These are phyloP conservation scores for Desmodus rotundus DNA, from an alignment of 2,113 vertebrate genomes.

Conservation along the genomic window DNA sequence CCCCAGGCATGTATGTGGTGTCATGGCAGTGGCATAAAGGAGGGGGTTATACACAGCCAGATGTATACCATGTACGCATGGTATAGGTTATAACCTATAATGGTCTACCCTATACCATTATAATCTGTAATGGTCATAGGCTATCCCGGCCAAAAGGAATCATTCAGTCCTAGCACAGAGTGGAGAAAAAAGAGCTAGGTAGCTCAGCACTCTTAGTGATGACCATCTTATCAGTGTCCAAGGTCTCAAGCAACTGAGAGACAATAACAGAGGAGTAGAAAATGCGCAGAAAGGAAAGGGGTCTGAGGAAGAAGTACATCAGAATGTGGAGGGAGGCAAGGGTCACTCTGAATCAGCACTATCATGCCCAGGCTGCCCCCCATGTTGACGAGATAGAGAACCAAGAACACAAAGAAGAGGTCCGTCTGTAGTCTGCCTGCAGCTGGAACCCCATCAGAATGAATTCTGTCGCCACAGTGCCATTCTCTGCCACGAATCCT, in stretches of 20 bases:
- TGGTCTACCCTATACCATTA: too few species aligned
- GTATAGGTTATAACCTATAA: too few species aligned
- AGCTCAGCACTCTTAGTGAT: constrained; percentile 37
- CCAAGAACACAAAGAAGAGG: constrained; percentile 50
- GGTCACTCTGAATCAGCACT: constrained; percentile 1
- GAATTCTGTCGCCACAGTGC: constrained; percentile 40
- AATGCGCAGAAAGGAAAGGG: constrained; percentile 62
- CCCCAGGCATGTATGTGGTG: background rate
- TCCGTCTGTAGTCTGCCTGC: background rate
- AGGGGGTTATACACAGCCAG: constrained; percentile 54
- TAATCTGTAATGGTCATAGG: constrained; percentile 42
- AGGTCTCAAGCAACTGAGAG: constrained; percentile 57
- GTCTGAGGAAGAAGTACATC: constrained; percentile 66
- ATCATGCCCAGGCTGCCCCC: constrained; percentile 57
- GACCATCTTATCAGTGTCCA: background rate
- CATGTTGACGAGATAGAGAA: constrained; percentile 45
- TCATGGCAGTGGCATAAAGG: constrained; percentile 34
- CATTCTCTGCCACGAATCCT: constrained; percentile 46
- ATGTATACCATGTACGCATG: too few species aligned
- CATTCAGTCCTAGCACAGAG: constrained; percentile 48
- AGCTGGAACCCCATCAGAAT: constrained; percentile 44
- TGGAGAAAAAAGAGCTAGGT: constrained; percentile 61
- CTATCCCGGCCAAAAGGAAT: constrained; percentile 55
- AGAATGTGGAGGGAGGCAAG: constrained; percentile 63
- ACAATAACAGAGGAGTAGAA: constrained; percentile 58